These are phyloP conservation scores for Selenia dentaria DNA, from an alignment of 2,888 invertebrate genomes.

Conservation along the genomic window DNA sequence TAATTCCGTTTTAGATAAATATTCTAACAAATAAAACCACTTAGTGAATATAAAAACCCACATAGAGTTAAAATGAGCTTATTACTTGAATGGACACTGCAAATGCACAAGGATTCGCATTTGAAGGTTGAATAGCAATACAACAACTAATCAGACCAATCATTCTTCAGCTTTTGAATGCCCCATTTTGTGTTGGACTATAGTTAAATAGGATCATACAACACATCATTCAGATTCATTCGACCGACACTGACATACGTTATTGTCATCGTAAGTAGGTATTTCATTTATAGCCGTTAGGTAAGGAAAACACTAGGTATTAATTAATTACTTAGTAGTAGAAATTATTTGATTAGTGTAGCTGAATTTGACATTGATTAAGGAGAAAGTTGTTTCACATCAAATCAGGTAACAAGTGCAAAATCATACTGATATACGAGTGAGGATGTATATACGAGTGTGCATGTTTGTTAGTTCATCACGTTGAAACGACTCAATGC, in stretches of 20 bases:
- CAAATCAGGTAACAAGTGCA: neutral
- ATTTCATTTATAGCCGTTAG: conserved; percentile 14
- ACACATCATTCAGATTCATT: conserved; percentile 48
- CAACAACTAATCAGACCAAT: conserved; percentile 37
- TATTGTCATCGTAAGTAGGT: too few relatives aligned
- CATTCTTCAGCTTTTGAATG: conserved; percentile 43
- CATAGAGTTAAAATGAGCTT: conserved; percentile 10
- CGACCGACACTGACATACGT: conserved; percentile 35
- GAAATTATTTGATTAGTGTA: neutral
- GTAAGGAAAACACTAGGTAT: neutral
- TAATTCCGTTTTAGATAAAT: conserved; percentile 2
- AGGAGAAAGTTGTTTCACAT: neutral
- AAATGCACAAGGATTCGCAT: neutral
- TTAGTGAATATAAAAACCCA: conserved; percentile 33
- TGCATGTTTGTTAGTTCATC: too few relatives aligned
- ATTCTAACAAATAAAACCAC: conserved; percentile 17
- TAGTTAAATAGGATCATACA: conserved; percentile 37
- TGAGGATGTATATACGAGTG: too few relatives aligned
- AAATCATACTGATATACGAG: too few relatives aligned
- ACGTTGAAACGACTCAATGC: too few relatives aligned
- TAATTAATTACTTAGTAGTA: neutral
- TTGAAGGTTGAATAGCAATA: conserved; percentile 15
- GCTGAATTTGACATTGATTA: neutral
- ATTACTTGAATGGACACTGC: conserved; percentile 6
- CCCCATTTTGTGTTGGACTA: conserved; percentile 42